These are phyloP conservation scores for Pristis pectinata DNA, from an alignment of 2,797 vertebrate species.

Conservation along the genomic window DNA sequence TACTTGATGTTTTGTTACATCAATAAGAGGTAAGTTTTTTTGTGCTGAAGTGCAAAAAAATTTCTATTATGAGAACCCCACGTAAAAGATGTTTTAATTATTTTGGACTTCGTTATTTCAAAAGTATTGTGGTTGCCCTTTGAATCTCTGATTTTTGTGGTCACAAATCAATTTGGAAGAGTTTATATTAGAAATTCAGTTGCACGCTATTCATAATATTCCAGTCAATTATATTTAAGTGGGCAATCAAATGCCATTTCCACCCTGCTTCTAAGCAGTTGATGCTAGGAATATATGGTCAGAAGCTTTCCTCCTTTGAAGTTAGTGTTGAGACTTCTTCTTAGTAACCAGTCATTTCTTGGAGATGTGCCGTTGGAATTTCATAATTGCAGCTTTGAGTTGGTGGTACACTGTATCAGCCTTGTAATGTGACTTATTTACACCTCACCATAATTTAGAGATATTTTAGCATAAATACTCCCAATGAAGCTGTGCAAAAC, in stretches of 20 bases:
- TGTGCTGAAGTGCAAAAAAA: background rate
- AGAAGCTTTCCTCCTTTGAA: background rate
- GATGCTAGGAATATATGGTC: background rate
- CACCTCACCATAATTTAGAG: background rate
- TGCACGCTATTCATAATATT: background rate
- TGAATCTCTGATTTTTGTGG: background rate
- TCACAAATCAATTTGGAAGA: background rate
- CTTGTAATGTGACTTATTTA: background rate
- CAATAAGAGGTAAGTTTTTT: background rate
- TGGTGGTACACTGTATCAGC: background rate
- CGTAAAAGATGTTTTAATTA: background rate
- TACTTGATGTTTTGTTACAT: background rate
- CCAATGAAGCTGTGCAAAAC: background rate
- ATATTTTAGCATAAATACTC: too few species aligned
- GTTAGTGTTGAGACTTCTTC: background rate
- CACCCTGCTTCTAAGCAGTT: background rate
- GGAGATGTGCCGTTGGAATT: background rate
- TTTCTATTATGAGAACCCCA: background rate
- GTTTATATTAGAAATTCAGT: background rate
- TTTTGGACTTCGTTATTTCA: background rate
- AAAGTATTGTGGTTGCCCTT: background rate
- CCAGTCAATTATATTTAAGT: background rate
- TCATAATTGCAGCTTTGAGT: background rate
- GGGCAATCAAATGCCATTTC: background rate
- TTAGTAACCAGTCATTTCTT: background rate